Base-by-base conservation (phyloP, 2,888 invertebrate genomes). In the Dichetophora obliterata region DNA sequence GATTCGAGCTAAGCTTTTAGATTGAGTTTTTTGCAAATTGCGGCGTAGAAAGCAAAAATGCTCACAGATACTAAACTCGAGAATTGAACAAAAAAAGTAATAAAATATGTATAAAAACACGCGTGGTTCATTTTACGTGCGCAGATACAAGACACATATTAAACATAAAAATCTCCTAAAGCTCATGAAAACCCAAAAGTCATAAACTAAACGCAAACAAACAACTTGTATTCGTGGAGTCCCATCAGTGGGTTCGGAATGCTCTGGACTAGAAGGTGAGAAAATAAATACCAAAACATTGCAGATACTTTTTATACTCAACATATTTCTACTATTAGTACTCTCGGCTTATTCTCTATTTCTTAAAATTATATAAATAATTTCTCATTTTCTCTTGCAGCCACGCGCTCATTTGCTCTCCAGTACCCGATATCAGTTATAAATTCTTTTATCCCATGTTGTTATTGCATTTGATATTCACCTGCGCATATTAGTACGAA, bases 41-140 rank as follows among this genome's bases (percentile, higher is more conserved):
- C 27, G 63, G 27, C 63, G 63, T 63, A 34, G 63, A 34, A n/a
- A 34, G n/a, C 16, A 34, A 34, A 27, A n/a, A n/a, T 16, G 34
- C 16, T 63, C 63, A 34, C 31, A 63, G 63, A 63, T 34, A 34
- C 63, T n/a, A n/a, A 34, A 63, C 34, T n/a, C 31, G 16, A 34
- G 31, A 16, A 63, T 19, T 27, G 19, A n/a, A 16, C 22, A 34
- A 16, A 2, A 31, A 61, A 63, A 34, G 0, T 6, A 34, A 63
- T 3, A 63, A 43, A 43, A 43, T 43, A 43, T 2, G 14, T 14
- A 14, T 11, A 43, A 3, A 43, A 43, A 54, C 27, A 63, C 63
- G 63, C 63, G 63, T 63, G 63, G 63, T 34, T 63, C 31, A 34
- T 34, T 63, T 22, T 63, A 27, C 63, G 63, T 63, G 63, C 27